Base-by-base conservation (phyloP, 2,888 invertebrate genomes). In the Microctonus aethiopoides region DNA sequence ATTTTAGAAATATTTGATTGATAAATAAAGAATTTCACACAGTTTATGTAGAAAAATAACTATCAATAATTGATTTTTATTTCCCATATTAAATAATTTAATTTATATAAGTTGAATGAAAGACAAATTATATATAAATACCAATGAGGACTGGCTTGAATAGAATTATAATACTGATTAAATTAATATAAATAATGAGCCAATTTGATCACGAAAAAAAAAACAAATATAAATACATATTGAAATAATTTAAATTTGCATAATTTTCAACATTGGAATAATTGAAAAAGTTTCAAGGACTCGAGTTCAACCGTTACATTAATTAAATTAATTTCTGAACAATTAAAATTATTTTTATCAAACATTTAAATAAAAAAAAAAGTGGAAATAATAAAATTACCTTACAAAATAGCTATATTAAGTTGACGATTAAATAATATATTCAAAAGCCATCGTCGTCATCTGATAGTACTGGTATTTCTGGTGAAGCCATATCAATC, bases 361-460 rank as follows among this genome's bases (percentile, higher is more conserved):
- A 3, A 46, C n/a, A n/a, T n/a, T n/a, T n/a, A 39, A n/a, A 3
- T n/a, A 5, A n/a, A 2, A 39, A 6, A 39, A 39, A 13, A 46
- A 46, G 5, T 22, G 6, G 9, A 1, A 3, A 56, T n/a, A 11
- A 11, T 11, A 56, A 16, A 56, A 56, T 26, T 26, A 24, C 3
- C 11, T 24, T 24, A 56, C 13, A 24, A 13, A 29, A 56, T 26
- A 56, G 11, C n/a, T 26, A 56, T 26, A 22, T 54, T 22, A 54
- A 54, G 22, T 10, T 54, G 13, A 2, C 2, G 9, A 1, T 11
- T 9, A 5, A 5, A 22, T 54, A 22, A 22, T 6, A 52, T 52
- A 62, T 29, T 51, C 6, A 66, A 26, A 41, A 51, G 34, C 60
- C 59, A 24, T 60, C 39, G 34, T 67, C 60, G 13, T 60, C 60